Evolutionary conservation across 2,797 vertebrate species (phyloP).

Genomic region (Sebastes hopkinsi): DNA sequence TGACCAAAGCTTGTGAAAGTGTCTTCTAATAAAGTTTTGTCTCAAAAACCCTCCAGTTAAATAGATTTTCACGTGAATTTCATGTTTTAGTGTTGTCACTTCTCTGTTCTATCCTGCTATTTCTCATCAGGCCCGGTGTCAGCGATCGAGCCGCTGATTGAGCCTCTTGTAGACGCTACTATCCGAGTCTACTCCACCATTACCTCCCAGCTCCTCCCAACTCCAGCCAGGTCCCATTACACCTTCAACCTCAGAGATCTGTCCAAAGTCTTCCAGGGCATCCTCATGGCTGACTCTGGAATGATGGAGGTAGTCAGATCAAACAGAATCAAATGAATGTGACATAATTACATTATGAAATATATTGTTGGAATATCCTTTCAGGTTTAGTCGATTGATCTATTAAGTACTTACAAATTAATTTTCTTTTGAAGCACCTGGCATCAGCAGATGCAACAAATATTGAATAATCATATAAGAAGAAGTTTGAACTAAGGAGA

Average conservation of each 20-base stretch:
- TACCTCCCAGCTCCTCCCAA: slow-evolving; percentile 91
- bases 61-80: not conserved
- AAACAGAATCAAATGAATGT: not conserved
- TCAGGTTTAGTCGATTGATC: not conserved
- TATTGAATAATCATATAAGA: not conserved
- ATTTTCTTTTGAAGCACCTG: not conserved
- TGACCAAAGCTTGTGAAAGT: not conserved
- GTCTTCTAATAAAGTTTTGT: not conserved
- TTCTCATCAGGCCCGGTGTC: slow-evolving; percentile 65
- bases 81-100: not conserved
- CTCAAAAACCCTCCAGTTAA: not conserved
- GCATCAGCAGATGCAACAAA: not conserved
- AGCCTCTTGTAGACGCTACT: slow-evolving; percentile 86
- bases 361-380: not conserved
- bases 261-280: slow-evolving; percentile 95
- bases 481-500: not conserved
- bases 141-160: slow-evolving; percentile 78
- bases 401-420: not conserved
- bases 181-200: slow-evolving; percentile 87
- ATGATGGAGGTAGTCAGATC: slow-evolving; percentile 80
- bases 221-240: slow-evolving; percentile 94
- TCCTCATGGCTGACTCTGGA: slow-evolving; percentile 89
- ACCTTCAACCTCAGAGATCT: slow-evolving; percentile 95
- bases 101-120: not conserved
- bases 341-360: not conserved